Base-by-base conservation (phyloP, 2,888 invertebrate genomes). In the Conomelus anceps region DNA sequence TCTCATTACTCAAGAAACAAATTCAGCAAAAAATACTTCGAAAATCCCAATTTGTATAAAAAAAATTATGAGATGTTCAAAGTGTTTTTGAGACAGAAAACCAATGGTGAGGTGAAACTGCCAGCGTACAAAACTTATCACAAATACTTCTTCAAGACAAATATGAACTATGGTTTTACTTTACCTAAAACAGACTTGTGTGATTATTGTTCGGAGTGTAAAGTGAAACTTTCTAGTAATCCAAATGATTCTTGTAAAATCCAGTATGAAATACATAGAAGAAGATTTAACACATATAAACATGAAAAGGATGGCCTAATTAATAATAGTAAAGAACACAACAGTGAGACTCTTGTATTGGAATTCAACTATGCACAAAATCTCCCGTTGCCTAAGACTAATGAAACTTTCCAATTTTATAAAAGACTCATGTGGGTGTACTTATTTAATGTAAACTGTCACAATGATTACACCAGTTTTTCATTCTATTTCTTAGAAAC, bases 281-380 rank as follows among this genome's bases (percentile, higher is more conserved):
- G 26, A 26, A 87, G 85, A 84, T 87, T 7, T 84, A 84, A 23
- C 17, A 63, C 85, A 1, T 87, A 41, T 22, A 87, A 88, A 87
- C 24, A 24, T 24, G 3, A n/a, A 88, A 87, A 89, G 84, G n/a
- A 22, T 24, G 85, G 85, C 23, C 23, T 89, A 20, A 24, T 89
- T 17, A 4, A 89, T 34, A 63, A 86, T 22, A 84, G 87, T 22
- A 34, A n/a, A 11, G 85, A 86, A 17, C 22, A 85, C 23, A 88
- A 17, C 23, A 41, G 11, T 22, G n/a, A 23, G 85, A 84, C 88
- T n/a, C 84, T 87, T 24, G 22, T 89, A 22, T 63, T 89, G 11
- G 89, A 89, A 34, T 89, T 89, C 88, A 88, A 89, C 29, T 89
- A 89, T 22, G 87, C 89, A 17, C 89, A n/a, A n/a, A n/a, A n/a